A percentile compares a stretch with the other conserved stretches of the same genome.
These are phyloP conservation scores for Apocrypta bakeri DNA, from an alignment of 1,140 invertebrate species.

Conservation along the genomic window DNA sequence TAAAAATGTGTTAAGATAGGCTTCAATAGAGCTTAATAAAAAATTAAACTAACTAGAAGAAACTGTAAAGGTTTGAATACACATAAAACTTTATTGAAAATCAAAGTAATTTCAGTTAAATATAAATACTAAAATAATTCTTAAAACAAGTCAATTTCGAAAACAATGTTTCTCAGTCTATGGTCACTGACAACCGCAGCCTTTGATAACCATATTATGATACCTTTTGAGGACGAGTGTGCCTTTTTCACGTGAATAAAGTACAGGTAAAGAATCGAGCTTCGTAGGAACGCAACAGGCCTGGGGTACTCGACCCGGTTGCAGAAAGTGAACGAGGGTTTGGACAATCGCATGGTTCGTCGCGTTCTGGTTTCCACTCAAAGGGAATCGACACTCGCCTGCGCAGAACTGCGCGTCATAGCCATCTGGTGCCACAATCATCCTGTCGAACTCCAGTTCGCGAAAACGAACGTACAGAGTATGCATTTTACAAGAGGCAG, in stretches of 20 bases:
- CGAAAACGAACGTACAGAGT: slow-evolving; percentile 89
- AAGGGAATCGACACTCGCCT: slow-evolving; percentile 91
- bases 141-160: too few species aligned
- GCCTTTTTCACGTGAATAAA: slow-evolving; percentile 88
- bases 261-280: slow-evolving; percentile 84
- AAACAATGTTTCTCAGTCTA: too few species aligned
- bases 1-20: too few species aligned
- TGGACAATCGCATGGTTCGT: slow-evolving; percentile 96
- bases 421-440: slow-evolving; percentile 92
- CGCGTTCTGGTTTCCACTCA: slow-evolving; percentile 89
- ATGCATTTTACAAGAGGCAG: slow-evolving; percentile 82
- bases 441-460: slow-evolving; percentile 90
- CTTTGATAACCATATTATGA: slow-evolving; percentile 93
- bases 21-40: too few species aligned
- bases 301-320: slow-evolving; percentile 83
- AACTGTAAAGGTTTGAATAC: too few species aligned
- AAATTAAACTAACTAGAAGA: too few species aligned
- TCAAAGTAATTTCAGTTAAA: too few species aligned
- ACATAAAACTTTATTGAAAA: too few species aligned
- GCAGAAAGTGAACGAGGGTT: slow-evolving; percentile 87
- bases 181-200: slow-evolving; percentile 90
- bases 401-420: slow-evolving; percentile 91
- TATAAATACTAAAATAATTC: too few species aligned
- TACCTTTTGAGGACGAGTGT: slow-evolving; percentile 92
- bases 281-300: slow-evolving; percentile 90